These are phyloP conservation scores for Agapornis roseicollis DNA, from an alignment of 2,113 vertebrate genomes.

Conservation along the genomic window DNA sequence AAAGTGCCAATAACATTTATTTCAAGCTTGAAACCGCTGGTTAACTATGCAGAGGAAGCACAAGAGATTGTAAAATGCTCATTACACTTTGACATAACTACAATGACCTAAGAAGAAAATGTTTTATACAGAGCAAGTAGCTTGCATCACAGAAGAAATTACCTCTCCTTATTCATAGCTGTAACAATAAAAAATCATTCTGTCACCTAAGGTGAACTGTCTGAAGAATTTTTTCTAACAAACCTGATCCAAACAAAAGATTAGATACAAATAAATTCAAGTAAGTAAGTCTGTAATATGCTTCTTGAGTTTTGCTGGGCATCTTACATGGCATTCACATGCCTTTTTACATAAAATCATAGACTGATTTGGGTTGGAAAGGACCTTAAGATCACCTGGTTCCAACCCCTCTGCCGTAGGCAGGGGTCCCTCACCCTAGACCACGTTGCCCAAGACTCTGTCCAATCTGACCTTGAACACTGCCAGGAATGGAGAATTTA, in stretches of 20 bases:
- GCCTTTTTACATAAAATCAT: background rate
- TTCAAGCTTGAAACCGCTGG: background rate
- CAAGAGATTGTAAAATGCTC: background rate
- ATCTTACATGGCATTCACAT: background rate
- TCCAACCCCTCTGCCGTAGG: background rate
- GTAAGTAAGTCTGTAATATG: background rate
- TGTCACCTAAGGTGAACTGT: background rate
- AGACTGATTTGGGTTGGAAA: background rate
- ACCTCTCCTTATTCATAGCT: background rate
- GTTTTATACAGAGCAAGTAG: background rate
- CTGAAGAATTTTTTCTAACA: background rate
- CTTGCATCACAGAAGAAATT: background rate
- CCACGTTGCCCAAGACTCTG: background rate
- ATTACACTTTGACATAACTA: background rate
- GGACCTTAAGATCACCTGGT: background rate
- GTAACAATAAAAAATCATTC: background rate
- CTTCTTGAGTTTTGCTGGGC: background rate
- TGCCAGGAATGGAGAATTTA: background rate
- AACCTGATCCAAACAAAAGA: background rate
- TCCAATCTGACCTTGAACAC: background rate
- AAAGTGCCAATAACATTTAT: background rate
- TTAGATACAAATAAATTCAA: background rate
- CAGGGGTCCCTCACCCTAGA: background rate
- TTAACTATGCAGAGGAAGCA: background rate
- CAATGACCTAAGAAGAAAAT: background rate